Evolutionary conservation across 2,797 vertebrate species (phyloP).

Genomic region (Sebastes iracundus): DNA sequence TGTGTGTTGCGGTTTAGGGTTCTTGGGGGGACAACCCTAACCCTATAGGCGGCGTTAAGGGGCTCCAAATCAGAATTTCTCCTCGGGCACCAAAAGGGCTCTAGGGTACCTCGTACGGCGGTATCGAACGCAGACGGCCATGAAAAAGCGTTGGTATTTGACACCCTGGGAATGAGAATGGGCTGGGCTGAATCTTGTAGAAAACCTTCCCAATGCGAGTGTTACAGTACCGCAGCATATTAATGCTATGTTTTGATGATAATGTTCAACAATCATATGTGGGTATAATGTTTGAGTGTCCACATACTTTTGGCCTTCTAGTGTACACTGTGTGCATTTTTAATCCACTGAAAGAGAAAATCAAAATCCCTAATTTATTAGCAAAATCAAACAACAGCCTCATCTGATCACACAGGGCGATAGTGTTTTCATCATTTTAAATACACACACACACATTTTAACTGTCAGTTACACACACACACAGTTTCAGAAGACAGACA

Average conservation of each 20-base stretch:
- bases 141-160: too few species aligned
- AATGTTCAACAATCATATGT: background rate
- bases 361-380: background rate
- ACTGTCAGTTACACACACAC: conserved; percentile 43
- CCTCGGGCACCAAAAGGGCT: too few species aligned
- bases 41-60: too few species aligned
- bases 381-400: conserved; percentile 3
- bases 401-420: background rate
- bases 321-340: background rate
- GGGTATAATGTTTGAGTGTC: background rate
- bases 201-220: background rate
- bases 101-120: too few species aligned
- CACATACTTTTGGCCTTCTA: background rate
- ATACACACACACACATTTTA: background rate
- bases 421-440: conserved; percentile 33
- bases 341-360: conserved; percentile 1
- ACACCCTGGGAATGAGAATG: too few species aligned
- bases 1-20: too few species aligned
- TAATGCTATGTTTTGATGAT: background rate
- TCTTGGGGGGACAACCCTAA: too few species aligned
- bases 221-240: background rate
- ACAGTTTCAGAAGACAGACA: conserved; percentile 19
- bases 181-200: background rate
- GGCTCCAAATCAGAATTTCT: too few species aligned
- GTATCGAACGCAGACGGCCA: too few species aligned